Conservation (phyloP, 2,113 vertebrate genomes). For the Crocuta crocuta region DNA sequence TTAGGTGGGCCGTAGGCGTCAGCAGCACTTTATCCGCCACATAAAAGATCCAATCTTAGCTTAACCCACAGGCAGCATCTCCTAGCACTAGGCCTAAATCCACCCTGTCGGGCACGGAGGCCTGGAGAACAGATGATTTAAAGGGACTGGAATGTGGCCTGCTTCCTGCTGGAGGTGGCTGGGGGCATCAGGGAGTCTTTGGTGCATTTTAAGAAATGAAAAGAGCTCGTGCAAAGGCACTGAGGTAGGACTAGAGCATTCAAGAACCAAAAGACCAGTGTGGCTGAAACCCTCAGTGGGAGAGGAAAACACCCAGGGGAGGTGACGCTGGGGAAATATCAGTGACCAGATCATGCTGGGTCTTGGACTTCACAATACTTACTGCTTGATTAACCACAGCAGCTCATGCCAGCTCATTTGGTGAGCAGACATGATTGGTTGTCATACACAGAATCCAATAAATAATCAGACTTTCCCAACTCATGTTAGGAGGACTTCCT, state of each 20-base stretch:
- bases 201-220: neutral
- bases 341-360: neutral
- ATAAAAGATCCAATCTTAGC: neutral
- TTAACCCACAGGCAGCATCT: neutral
- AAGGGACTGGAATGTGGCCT: neutral
- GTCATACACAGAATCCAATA: neutral
- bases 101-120: neutral
- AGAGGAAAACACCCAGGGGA: too few relatives aligned
- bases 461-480: neutral
- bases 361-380: neutral
- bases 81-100: neutral
- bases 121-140: neutral
- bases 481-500: neutral
- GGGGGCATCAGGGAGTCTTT: neutral
- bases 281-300: neutral
- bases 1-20: neutral
- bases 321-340: neutral
- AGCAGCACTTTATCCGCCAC: neutral
- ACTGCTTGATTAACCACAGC: neutral
- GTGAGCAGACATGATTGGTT: neutral
- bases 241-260: neutral
- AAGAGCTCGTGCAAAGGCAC: neutral
- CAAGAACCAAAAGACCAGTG: neutral
- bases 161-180: neutral
- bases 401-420: neutral